Evolutionary conservation across 2,888 invertebrate species (phyloP), one percentile per base, ranked within the genome.

Genomic region (Carterocephalus palaemon): DNA sequence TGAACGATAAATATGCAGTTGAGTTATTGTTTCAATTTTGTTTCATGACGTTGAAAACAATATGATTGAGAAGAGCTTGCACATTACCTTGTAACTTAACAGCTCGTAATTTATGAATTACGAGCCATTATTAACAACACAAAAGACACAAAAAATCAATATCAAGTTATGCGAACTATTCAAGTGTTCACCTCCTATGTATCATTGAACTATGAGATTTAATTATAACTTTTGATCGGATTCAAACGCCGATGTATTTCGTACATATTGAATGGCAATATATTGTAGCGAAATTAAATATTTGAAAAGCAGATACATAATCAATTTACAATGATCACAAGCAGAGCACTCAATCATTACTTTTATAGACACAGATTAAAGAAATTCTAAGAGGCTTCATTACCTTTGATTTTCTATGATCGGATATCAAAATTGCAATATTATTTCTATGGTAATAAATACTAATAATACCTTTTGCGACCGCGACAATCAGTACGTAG

Each of bases 271-370:
- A 28, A 34, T 28, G 12, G 26, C 24, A 26, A 37, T 17, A 23
- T 32, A 23, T 24, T n/a, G n/a, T n/a, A n/a, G n/a, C n/a, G 24
- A 38, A 26, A 33, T 33, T 33, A 41, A 74, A 75, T 72, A 70
- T 76, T 77, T 69, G 70, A 79, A 76, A 75, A 66, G 63, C 74
- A 66, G 68, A 72, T 70, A 70, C 73, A 74, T 79, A 81, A 84
- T 84, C 82, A 80, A 80, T 81, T 79, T 73, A 69, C 67, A 54
- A 67, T 64, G 72, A 80, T 82, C 79, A 63, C 67, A 69, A 62
- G 59, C 64, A 53, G 52, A 73, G 57, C 70, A 65, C 77, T 78
- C 75, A 70, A 76, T 81, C 80, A 78, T 72, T 59, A 43, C 42
- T 51, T 47, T 48, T 52, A 17, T 46, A 22, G 41, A 12, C 52